Base-by-base conservation (phyloP, 1,140 invertebrate species). In the Bacillus rossius region DNA sequence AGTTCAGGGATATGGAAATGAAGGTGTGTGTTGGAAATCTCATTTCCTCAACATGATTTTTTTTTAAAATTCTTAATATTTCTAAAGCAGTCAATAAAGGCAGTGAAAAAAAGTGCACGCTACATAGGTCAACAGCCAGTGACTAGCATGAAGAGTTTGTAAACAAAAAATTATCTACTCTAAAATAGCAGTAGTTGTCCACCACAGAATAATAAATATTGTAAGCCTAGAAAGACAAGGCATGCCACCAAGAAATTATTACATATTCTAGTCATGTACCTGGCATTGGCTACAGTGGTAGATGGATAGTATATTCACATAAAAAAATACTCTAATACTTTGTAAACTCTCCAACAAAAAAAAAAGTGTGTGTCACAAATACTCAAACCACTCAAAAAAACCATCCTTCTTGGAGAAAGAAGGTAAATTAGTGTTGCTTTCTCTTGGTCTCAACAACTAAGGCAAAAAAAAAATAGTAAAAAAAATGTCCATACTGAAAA, bases 181-280 rank as follows among this genome's bases (percentile, higher is more conserved):
- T 34, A 34, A 34, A 10, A 34, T 10, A 34, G 29, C 29, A 34
- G 29, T 34, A 34, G 29, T 34, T 34, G 29, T 10, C 29, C 29
- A 34, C 10, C 29, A 34, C 10, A 34, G 4, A 34, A 34, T 34
- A 34, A n/a, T n/a, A n/a, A n/a, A n/a, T n/a, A n/a, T n/a, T n/a
- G n/a, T n/a, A n/a, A n/a, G n/a, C n/a, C n/a, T n/a, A n/a, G n/a
- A n/a, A 34, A 34, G 29, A 4, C 57, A 53, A 61, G 59, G 60
- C 66, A 67, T 67, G 66, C 66, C 65, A 67, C 66, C 66, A 67
- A 67, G 66, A 67, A 67, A 67, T 63, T 57, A 41, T 57, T 55
- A 50, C 55, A 59, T 49, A 49, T 55, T 54, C 57, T 59, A 59
- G 26, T 19, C 17, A 55, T 45, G 41, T 45, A 38, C 26, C 38